Evolutionary conservation across 2,888 invertebrate species (phyloP).

Genomic region (Nineta flava): DNA sequence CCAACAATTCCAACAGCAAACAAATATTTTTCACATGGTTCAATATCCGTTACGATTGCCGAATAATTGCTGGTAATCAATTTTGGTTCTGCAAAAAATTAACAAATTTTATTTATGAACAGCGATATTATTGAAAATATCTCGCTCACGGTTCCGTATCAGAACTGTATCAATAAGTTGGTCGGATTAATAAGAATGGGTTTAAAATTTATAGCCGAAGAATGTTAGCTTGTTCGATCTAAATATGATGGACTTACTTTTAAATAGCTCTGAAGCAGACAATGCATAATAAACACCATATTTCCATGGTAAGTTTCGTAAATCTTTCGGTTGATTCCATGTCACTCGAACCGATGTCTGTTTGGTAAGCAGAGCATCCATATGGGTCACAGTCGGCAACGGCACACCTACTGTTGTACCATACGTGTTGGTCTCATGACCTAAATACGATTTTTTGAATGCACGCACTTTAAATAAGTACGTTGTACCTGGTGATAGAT

Average conservation of each 20-base stretch:
- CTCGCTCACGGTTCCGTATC: neutral
- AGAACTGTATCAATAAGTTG: too few species aligned
- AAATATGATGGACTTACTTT: constrained; percentile 38
- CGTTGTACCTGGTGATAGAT: constrained; percentile 35
- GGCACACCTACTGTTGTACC: constrained; percentile 27
- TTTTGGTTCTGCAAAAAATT: constrained; percentile 26
- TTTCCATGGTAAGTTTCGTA: constrained; percentile 36
- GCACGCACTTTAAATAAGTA: constrained; percentile 44
- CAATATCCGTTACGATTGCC: constrained; percentile 40
- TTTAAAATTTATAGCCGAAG: too few species aligned
- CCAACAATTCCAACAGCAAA: constrained; percentile 51
- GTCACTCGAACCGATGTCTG: constrained; percentile 44
- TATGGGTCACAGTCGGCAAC: constrained; percentile 29
- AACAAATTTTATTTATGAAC: constrained; percentile 2
- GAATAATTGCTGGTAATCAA: constrained; percentile 34
- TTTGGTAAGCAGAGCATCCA: constrained; percentile 34
- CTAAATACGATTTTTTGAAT: constrained; percentile 37
- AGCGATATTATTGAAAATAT: too few species aligned
- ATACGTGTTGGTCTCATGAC: constrained; percentile 32
- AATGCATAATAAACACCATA: constrained; percentile 61
- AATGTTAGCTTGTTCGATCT: neutral
- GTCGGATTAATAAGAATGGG: too few species aligned
- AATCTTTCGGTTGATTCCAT: constrained; percentile 47
- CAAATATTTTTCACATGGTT: constrained; percentile 58
- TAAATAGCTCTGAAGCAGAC: constrained; percentile 36